Percentiles rank a stretch among this genome's conserved stretches.
Conservation (phyloP, 2,888 invertebrate genomes). For the Ichneumoninae sp. region DNA sequence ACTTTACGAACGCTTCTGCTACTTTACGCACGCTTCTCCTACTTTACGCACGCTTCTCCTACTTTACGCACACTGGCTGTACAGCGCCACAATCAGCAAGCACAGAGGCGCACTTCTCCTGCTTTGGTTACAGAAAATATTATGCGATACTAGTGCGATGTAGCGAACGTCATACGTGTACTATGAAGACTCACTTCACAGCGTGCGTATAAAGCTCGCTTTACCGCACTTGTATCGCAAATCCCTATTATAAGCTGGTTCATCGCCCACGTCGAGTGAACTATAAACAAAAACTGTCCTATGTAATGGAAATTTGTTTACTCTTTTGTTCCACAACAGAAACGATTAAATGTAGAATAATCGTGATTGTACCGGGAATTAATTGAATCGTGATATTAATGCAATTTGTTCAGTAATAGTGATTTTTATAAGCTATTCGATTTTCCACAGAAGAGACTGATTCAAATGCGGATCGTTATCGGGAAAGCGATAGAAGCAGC, state of each 20-base stretch:
- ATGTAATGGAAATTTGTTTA: neutral
- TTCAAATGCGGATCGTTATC: slow-evolving; percentile 83
- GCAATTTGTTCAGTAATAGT: neutral
- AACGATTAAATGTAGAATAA: neutral
- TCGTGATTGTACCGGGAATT: neutral
- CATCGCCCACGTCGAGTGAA: neutral
- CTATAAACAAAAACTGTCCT: slow-evolving; percentile 11
- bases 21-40: too few species aligned
- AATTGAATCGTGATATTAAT: neutral
- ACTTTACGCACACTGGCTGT: too few species aligned
- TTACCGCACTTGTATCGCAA: neutral
- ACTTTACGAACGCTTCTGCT: too few species aligned
- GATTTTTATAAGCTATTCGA: slow-evolving; percentile 3
- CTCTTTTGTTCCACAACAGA: neutral
- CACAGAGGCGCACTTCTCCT: too few species aligned
- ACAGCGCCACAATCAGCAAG: too few species aligned
- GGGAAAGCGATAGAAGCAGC: slow-evolving; percentile 95
- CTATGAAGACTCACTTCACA: too few species aligned
- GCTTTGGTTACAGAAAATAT: too few species aligned
- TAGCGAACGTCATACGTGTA: too few species aligned
- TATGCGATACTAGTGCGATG: too few species aligned
- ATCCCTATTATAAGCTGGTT: neutral
- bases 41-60: too few species aligned
- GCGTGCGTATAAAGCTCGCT: too few species aligned
- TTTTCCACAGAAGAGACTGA: slow-evolving; percentile 83